Conservation (phyloP, 2,888 invertebrate species). For the Drosophila histrio region DNA sequence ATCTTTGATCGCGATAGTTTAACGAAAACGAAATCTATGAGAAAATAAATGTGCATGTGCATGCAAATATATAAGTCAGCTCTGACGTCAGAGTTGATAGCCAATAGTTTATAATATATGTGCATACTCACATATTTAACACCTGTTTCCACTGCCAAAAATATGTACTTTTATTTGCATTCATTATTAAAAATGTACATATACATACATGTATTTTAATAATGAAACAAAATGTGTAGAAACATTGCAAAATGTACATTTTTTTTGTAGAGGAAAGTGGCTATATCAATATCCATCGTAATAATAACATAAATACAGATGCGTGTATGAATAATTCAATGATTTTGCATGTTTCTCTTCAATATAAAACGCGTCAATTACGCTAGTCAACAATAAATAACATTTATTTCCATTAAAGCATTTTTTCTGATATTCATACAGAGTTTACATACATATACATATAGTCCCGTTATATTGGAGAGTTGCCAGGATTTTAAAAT, state of each 20-base stretch:
- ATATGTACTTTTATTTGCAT: too few relatives aligned
- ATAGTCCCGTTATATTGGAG: constrained; percentile 2
- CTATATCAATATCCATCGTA: neutral
- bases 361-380: constrained; percentile 9
- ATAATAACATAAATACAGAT: neutral
- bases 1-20: constrained; percentile 86
- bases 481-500: neutral
- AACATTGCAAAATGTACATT: too few relatives aligned
- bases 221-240: too few relatives aligned
- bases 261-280: neutral
- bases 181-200: too few relatives aligned
- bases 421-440: constrained; percentile 19
- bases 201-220: too few relatives aligned
- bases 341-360: neutral
- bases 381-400: constrained; percentile 60
- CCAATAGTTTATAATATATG: neutral
- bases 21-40: constrained; percentile 20
- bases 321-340: too few relatives aligned
- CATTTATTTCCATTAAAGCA: constrained; percentile 60
- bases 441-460: constrained; percentile 12
- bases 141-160: neutral
- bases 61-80: neutral
- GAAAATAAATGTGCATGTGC: neutral
- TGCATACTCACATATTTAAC: neutral
- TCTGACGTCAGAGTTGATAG: constrained; percentile 3